Percentiles rank a stretch among this genome's conserved stretches.
These are phyloP conservation scores for Triplophysa tibetana DNA, from an alignment of 2,113 vertebrate species.

Conservation along the genomic window DNA sequence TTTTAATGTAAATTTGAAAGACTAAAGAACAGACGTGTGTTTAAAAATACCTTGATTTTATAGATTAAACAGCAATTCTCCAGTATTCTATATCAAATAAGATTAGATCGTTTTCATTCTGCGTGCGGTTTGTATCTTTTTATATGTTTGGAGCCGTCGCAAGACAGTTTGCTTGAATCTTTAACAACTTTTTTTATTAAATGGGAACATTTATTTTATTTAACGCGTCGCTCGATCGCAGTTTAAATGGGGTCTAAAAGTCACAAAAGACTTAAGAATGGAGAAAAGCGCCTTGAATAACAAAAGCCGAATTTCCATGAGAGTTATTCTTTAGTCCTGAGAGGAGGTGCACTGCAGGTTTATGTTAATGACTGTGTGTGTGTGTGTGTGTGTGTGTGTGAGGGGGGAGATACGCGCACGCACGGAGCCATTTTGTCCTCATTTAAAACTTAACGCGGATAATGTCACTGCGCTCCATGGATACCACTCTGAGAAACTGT, in stretches of 20 bases:
- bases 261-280: slow-evolving; percentile 1
- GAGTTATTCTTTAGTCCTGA: slow-evolving; percentile 30
- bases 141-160: too few relatives aligned
- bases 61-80: too few relatives aligned
- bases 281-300: slow-evolving; percentile 20
- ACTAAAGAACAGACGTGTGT: too few relatives aligned
- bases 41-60: too few relatives aligned
- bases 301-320: slow-evolving; percentile 35
- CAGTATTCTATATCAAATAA: too few relatives aligned
- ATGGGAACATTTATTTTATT: not conserved
- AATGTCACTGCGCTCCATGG: slow-evolving; percentile 67
- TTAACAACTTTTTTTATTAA: not conserved
- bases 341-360: slow-evolving; percentile 40
- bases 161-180: too few relatives aligned
- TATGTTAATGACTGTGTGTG: slow-evolving; percentile 67
- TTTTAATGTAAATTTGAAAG: too few relatives aligned
- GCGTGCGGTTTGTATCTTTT: too few relatives aligned
- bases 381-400: slow-evolving; percentile 65
- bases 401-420: slow-evolving; percentile 66
- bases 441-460: slow-evolving; percentile 75
- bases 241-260: slow-evolving; percentile 1
- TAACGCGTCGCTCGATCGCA: not conserved
- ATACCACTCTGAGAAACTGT: slow-evolving; percentile 57
- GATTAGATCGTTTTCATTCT: too few relatives aligned
- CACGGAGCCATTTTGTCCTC: slow-evolving; percentile 88